These are phyloP conservation scores for Tipula helvola DNA, from an alignment of 2,888 invertebrate genomes.

Conservation along the genomic window DNA sequence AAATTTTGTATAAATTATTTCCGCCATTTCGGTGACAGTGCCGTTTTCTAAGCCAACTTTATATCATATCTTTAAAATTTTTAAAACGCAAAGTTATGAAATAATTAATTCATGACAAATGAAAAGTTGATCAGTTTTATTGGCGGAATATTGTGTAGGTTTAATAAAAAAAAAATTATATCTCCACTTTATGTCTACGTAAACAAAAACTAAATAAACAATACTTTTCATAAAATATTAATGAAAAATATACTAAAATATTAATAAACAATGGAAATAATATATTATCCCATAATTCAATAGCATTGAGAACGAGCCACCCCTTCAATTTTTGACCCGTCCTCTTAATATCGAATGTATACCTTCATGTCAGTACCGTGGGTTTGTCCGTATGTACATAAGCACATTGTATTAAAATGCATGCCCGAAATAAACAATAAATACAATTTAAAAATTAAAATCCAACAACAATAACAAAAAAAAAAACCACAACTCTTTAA, in stretches of 20 bases:
- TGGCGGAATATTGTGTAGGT: too few species aligned
- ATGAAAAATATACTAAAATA: neutral
- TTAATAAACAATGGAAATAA: neutral
- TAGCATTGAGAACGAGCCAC: neutral
- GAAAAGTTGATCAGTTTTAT: too few species aligned
- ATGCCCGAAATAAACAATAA: neutral
- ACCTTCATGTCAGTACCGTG: neutral
- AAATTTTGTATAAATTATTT: too few species aligned
- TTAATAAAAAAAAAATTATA: too few species aligned
- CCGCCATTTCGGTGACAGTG: too few species aligned
- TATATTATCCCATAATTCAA: neutral
- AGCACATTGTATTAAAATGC: neutral
- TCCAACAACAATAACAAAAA: neutral
- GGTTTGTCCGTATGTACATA: neutral
- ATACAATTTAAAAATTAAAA: neutral
- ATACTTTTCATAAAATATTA: neutral
- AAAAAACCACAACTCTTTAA: neutral
- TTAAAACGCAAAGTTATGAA: too few species aligned
- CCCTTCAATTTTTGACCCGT: neutral
- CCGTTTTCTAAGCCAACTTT: too few species aligned
- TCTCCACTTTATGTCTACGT: too few species aligned
- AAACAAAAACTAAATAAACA: neutral
- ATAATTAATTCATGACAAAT: too few species aligned
- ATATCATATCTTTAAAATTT: too few species aligned
- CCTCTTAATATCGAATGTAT: neutral